Evolutionary conservation across 2,888 invertebrate species (phyloP).

Genomic region (Formica aserva): DNA sequence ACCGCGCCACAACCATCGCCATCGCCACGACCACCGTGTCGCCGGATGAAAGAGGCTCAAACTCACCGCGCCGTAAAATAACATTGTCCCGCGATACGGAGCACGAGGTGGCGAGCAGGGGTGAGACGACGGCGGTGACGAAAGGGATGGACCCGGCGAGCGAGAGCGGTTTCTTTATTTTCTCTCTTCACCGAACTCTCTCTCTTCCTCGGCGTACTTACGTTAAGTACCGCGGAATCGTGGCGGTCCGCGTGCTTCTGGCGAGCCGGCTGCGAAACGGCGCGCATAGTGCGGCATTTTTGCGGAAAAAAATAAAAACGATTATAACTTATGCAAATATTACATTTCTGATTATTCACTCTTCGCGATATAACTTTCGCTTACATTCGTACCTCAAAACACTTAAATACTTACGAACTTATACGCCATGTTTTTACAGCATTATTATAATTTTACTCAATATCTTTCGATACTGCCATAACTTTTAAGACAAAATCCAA

Average conservation of each 20-base stretch:
- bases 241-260: constrained; percentile 52
- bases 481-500: not conserved
- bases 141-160: constrained; percentile 57
- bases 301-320: not conserved
- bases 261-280: constrained; percentile 59
- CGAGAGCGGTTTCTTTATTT: constrained; percentile 76
- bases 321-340: not conserved
- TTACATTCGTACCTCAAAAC: not conserved
- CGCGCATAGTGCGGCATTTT: constrained; percentile 22
- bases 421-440: not conserved
- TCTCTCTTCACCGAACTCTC: constrained; percentile 74
- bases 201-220: constrained; percentile 73
- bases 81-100: constrained; percentile 80
- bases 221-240: constrained; percentile 78
- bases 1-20: constrained; percentile 67
- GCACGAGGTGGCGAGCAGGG: constrained; percentile 55
- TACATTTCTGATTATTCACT: not conserved
- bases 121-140: constrained; percentile 29
- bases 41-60: constrained; percentile 86
- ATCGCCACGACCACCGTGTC: constrained; percentile 74
- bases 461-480: no score
- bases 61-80: constrained; percentile 85
- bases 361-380: not conserved
- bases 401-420: not conserved
- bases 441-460: not conserved